Evolutionary conservation across 1,140 invertebrate genomes (phyloP), one percentile per base, ranked within the genome.

Genomic region (Drosophila nikananu): DNA sequence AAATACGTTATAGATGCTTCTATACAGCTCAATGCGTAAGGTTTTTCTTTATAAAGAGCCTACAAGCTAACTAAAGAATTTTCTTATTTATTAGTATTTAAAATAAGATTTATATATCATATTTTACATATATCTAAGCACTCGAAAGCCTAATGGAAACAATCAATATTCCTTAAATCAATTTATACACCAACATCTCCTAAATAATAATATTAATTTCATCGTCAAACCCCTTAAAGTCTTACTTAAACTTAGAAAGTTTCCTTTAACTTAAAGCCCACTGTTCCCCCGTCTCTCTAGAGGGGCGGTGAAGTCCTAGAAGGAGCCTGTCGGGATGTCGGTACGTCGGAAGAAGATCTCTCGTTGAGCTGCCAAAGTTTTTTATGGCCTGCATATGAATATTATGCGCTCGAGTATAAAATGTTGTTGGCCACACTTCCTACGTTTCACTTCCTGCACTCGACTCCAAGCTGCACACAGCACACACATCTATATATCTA

Each of bases 331-430:
- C 48, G 35, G 48, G 19, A 52, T 49, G 71, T 59, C 21, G 75
- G 75, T 46, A 77, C 75, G 75, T 78, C 51, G 75, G 64, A 76
- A 61, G 83, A 76, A 87, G 86, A 84, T 90, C 78, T 90, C 86
- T 89, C 82, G 86, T 89, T 86, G 86, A 89, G 86, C 86, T 89
- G 86, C 78, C 81, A 91, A 89, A 89, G 86, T 89, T 89, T 89
- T 89, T 90, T 89, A 89, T 89, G 84, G 81, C 74, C 86, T 84
- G 84, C 86, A 90, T 89, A 89, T 89, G 86, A 89, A 89, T 89
- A 89, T 89, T 90, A 89, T 89, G 86, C 86, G 86, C 86, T 89
- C 86, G 81, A 86, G 86, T 89, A 90, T 89, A 86, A 89, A 89
- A 89, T 89, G 81, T 91, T 89, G 84, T 89, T 89, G 84, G 86